phyloP scores from a whole-genome alignment of 2,888 invertebrate species.

The Orthosia gracilis region DNA sequence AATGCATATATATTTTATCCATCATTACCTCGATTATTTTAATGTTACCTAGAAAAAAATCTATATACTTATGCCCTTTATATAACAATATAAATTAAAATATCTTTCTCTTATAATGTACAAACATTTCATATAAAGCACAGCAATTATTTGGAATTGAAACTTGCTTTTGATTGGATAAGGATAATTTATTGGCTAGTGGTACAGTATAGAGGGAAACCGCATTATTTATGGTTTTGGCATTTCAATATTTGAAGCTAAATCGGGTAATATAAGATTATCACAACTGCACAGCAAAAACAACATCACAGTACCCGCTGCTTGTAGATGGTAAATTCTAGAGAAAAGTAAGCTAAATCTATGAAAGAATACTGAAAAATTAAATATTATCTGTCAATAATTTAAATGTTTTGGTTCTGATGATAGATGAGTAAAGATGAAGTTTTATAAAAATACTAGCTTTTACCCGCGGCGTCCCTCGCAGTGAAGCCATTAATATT shows the following conservation, averaged over 20 bases:
- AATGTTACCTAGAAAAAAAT: background rate
- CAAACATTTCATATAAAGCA: background rate
- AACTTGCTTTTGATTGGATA: constrained; percentile 7
- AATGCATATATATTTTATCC: too few relatives aligned
- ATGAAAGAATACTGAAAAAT: background rate
- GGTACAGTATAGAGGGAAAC: background rate
- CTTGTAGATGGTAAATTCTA: background rate
- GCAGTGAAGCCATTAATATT: too few relatives aligned
- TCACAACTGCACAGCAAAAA: background rate
- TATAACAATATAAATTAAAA: background rate
- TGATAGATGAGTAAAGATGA: background rate
- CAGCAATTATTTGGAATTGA: background rate
- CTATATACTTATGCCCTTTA: background rate
- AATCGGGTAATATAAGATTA: background rate
- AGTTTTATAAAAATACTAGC: too few relatives aligned
- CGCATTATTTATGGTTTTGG: background rate
- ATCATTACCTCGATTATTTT: too few relatives aligned
- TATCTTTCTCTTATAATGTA: background rate
- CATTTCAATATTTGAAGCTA: background rate
- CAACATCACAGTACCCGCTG: too few relatives aligned
- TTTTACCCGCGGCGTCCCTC: too few relatives aligned
- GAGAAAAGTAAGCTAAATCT: too few relatives aligned
- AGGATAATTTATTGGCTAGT: constrained; percentile 13
- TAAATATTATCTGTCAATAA: background rate
- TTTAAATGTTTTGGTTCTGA: too few relatives aligned